These are phyloP conservation scores for Drosophila triauraria DNA, from an alignment of 1,140 invertebrate genomes.

Conservation along the genomic window DNA sequence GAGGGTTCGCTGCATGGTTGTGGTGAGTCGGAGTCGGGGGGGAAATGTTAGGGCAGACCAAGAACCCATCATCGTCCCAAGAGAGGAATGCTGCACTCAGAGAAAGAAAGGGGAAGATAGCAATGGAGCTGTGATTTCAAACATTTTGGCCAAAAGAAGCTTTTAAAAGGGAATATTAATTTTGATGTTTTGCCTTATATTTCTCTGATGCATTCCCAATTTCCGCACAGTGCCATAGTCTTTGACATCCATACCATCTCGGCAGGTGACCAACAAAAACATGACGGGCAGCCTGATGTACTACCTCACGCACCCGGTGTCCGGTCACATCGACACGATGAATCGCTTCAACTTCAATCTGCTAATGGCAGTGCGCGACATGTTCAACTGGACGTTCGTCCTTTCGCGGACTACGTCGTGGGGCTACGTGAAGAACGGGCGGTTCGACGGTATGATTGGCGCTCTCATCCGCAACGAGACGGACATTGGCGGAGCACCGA, in stretches of 20 bases:
- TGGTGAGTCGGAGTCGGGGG: constrained; percentile 73
- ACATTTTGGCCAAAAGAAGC: neutral
- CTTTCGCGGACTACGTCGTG: constrained; percentile 87
- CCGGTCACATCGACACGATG: constrained; percentile 87
- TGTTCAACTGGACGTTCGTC: constrained; percentile 88
- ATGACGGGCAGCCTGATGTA: constrained; percentile 86
- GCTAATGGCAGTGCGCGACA: constrained; percentile 87
- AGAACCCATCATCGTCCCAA: neutral
- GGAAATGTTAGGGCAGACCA: neutral
- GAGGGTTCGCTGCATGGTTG: constrained; percentile 85
- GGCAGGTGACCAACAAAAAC: constrained; percentile 86
- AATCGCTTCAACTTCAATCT: constrained; percentile 88
- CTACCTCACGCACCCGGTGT: constrained; percentile 86
- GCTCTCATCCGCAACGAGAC: constrained; percentile 86
- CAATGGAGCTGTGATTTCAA: neutral
- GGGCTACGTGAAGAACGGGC: constrained; percentile 88
- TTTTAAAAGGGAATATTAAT: neutral
- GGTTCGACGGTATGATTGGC: constrained; percentile 89
- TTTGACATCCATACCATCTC: neutral
- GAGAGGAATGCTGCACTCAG: neutral
- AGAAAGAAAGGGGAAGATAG: neutral
- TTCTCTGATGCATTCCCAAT: no score
- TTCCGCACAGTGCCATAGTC: neutral
- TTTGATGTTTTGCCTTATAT: neutral
- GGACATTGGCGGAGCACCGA: constrained; percentile 87